Base-by-base conservation (phyloP, 2,888 invertebrate species). In the Conomelus anceps region DNA sequence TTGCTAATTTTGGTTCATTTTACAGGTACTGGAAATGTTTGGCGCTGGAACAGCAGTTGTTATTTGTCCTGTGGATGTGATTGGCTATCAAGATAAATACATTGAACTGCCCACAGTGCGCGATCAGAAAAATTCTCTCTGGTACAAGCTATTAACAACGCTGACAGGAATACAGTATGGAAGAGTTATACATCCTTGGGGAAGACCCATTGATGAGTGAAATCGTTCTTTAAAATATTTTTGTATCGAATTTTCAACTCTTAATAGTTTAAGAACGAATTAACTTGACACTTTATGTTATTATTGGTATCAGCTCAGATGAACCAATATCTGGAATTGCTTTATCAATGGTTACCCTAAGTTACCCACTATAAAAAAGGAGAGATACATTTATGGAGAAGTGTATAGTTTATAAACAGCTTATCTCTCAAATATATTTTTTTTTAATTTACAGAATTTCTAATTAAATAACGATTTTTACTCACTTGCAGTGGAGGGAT, bases 11-110 rank as follows among this genome's bases (percentile, higher is more conserved):
- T 63, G 1, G 1, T 63, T 63, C n/a, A n/a, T 63, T 63, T 94
- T 94, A 0, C 94, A 99, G 99, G 93, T 99, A 91, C 93, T 98
- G 91, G 99, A 99, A 94, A 95, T 99, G 93, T 99, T 99, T 93
- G 99, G 99, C 90, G 96, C 98, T n/a, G 99, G 99, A 89, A 99
- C 99, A 23, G 99, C 99, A 0, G 98, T 98, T 92, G 95, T 99
- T 87, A 97, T 99, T 22, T 98, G 97, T 92, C 99, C 99, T 0
- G 96, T 99, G 89, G 96, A 97, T 89, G 95, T 96, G 90, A 97
- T 99, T 90, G 95, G 96, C 89, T 99, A 97, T 93, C 92, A 96
- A 91, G 97, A 96, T 4, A 94, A 95, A 88, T 93, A 95, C 89
- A 94, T 97, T 29, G 92, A 94, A 88, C 95, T 98, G 91, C 97